phyloP scores from a whole-genome alignment of 2,113 vertebrate species.

The Ahaetulla prasina region DNA sequence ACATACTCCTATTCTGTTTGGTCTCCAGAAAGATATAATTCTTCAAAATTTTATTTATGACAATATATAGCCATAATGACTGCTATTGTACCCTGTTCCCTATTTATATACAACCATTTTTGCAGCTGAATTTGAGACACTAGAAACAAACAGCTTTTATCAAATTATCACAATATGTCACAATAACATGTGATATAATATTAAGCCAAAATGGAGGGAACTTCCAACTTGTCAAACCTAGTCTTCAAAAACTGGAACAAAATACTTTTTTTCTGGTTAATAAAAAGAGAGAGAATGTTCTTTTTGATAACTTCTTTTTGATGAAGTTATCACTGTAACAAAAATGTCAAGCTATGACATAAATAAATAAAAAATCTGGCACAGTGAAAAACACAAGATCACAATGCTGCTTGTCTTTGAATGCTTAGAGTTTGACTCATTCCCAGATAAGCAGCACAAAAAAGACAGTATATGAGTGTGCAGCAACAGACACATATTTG shows the following conservation, averaged over 20 bases:
- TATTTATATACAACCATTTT: not conserved
- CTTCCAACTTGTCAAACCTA: not conserved
- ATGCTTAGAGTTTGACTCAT: not conserved
- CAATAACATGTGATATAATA: not conserved
- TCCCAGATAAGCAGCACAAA: not conserved
- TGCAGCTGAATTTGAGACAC: not conserved
- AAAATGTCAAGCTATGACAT: not conserved
- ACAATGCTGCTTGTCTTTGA: not conserved
- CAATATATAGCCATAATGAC: not conserved
- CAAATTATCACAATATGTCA: not conserved
- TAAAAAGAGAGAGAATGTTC: not conserved
- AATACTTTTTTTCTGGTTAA: not conserved
- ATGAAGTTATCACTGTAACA: not conserved
- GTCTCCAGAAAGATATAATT: not conserved
- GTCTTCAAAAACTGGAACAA: not conserved
- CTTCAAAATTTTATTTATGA: not conserved
- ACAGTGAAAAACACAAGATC: constrained; percentile 2
- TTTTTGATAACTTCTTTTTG: not conserved
- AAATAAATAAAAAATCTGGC: not conserved
- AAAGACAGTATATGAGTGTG: not conserved
- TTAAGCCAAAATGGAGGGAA: not conserved
- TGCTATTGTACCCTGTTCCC: too few relatives aligned
- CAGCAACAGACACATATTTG: not conserved
- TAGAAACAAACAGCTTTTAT: not conserved
- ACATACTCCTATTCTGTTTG: not conserved